These are phyloP conservation scores for Troides aeacus DNA, from an alignment of 2,888 invertebrate species.

Conservation along the genomic window DNA sequence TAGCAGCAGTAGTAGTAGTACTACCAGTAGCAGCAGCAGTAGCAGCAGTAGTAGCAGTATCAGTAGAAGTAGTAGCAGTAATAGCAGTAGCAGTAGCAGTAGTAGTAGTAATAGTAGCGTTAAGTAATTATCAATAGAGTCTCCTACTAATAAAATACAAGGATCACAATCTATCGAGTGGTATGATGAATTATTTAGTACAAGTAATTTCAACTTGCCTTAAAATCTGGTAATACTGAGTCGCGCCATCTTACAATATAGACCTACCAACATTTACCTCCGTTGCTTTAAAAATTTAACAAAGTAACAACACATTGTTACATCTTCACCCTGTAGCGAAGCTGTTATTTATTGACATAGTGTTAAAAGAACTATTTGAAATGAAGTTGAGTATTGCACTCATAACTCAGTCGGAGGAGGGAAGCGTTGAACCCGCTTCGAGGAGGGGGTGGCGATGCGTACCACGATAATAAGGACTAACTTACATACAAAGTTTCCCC, in stretches of 20 bases:
- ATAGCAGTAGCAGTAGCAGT: too few relatives aligned
- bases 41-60: too few relatives aligned
- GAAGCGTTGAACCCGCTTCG: constrained; percentile 1
- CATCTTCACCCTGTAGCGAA: background rate
- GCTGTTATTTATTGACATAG: background rate
- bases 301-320: background rate
- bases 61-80: too few relatives aligned
- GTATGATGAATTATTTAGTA: too few relatives aligned
- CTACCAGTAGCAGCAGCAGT: too few relatives aligned
- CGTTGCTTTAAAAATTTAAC: background rate
- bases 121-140: too few relatives aligned
- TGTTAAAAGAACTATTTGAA: background rate
- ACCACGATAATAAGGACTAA: background rate
- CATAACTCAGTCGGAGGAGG: constrained; percentile 1
- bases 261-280: background rate
- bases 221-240: background rate
- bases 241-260: background rate
- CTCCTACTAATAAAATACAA: too few relatives aligned
- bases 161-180: too few relatives aligned
- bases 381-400: constrained; percentile 3
- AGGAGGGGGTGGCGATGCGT: background rate
- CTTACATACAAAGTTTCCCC: constrained; percentile 3
- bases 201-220: too few relatives aligned
- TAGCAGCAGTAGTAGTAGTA: too few relatives aligned
- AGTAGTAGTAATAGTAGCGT: too few relatives aligned